Conservation (phyloP, 2,888 invertebrate genomes). For the Molanna angustata region DNA sequence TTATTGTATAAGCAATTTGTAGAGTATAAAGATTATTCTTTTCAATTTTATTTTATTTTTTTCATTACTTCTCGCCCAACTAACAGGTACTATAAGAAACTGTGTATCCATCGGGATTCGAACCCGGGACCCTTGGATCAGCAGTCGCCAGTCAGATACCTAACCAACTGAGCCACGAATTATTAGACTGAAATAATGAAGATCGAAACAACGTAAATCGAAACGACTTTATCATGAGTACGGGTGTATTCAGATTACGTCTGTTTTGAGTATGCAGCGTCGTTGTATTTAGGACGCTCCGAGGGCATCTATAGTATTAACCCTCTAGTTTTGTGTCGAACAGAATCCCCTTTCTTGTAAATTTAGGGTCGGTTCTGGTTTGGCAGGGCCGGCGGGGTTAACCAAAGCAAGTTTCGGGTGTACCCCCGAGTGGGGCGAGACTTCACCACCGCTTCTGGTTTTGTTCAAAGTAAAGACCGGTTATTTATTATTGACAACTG, state of each 20-base stretch:
- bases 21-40: no score
- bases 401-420: slow-evolving; percentile 31
- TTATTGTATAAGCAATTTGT: no score
- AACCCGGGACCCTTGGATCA: no score
- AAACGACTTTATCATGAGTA: neutral
- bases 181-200: no score
- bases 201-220: neutral
- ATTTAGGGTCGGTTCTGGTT: slow-evolving; percentile 32
- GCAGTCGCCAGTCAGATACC: no score
- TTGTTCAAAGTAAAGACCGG: slow-evolving; percentile 27
- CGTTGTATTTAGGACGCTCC: slow-evolving; percentile 12
- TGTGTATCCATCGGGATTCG: no score
- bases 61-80: no score
- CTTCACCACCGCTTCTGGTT: slow-evolving; percentile 15
- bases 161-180: no score
- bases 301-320: slow-evolving; percentile 20
- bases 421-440: slow-evolving; percentile 18
- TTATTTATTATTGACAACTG: slow-evolving; percentile 31
- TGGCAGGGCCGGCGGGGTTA: slow-evolving; percentile 31
- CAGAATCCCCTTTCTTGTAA: slow-evolving; percentile 29
- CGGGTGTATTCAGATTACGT: neutral
- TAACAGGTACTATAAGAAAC: no score
- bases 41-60: no score
- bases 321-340: slow-evolving; percentile 26
- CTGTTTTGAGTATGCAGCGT: slow-evolving; percentile 1